Conservation (phyloP, 2,113 vertebrate genomes). For the Edolisoma coerulescens region DNA sequence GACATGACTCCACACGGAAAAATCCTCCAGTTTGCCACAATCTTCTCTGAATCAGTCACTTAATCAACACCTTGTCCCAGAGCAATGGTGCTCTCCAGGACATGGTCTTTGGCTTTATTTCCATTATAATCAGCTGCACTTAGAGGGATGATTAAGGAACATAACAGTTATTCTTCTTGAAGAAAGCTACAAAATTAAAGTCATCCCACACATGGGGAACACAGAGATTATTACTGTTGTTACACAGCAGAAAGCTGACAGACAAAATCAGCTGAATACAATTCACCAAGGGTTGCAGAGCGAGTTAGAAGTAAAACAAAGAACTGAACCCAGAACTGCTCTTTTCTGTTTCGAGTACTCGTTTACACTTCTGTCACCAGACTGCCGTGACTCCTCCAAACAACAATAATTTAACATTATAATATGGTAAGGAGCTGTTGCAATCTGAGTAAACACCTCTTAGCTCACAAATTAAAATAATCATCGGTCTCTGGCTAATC, state of each 20-base stretch:
- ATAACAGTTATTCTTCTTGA: neutral
- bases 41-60: neutral
- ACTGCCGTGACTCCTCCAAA: neutral
- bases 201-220: neutral
- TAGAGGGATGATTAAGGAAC: neutral
- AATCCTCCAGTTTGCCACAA: neutral
- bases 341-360: neutral
- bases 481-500: neutral
- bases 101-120: neutral
- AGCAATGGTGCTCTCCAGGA: neutral
- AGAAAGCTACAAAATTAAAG: neutral
- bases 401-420: neutral
- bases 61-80: neutral
- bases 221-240: neutral
- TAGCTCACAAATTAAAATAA: constrained; percentile 21
- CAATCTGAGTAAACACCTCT: neutral
- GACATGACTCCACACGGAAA: neutral
- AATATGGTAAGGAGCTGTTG: constrained; percentile 1
- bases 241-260: neutral
- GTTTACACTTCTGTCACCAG: neutral
- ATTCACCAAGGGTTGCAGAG: neutral
- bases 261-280: neutral
- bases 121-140: neutral
- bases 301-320: neutral
- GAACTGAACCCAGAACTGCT: neutral